Evolutionary conservation across 2,888 invertebrate genomes (phyloP), one percentile per base, ranked within the genome.

Genomic region (Acrobasis repandana): DNA sequence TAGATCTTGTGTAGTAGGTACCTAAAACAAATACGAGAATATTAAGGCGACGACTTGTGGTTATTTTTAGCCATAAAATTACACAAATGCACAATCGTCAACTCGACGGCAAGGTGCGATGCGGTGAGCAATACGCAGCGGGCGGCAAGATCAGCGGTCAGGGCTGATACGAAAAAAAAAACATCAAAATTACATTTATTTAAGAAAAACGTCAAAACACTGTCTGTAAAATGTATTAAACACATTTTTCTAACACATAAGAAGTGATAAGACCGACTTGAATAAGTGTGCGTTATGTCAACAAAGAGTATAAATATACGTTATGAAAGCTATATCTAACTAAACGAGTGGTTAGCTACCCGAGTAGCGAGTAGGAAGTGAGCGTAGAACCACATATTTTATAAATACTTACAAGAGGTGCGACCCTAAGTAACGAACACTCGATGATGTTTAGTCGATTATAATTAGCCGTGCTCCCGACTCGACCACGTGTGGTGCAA

Each of bases 401-500:
- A 85, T 84, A 89, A 88, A 88, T 87, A 88, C 77, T 80, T 79
- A 76, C 70, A 67, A 68, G 75, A 83, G 82, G 78, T 75, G 82
- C 87, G 84, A 88, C 89, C 91, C 90, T 86, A 90, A 84, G 72
- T 86, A 86, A 86, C 85, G 76, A 85, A 79, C 84, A 84, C 85
- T 85, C 88, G 86, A 88, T 90, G 88, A 89, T 88, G 87, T 89
- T 90, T 88, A 89, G 90, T 85, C 83, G 90, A 90, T 89, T 92
- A 92, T 92, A 92, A 92, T 90, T 92, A 91, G 91, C 87, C 76
- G 77, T 78, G 85, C 83, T 83, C 80, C 83, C 80, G 81, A 82
- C 82, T 79, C 77, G 73, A 70, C 67, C 64, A 52, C 14, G 60
- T 63, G 65, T 66, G 80, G 78, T 65, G 47, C 70, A 81, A 76